phyloP scores from a whole-genome alignment of 2,113 vertebrate genomes.

The Salminus brasiliensis region DNA sequence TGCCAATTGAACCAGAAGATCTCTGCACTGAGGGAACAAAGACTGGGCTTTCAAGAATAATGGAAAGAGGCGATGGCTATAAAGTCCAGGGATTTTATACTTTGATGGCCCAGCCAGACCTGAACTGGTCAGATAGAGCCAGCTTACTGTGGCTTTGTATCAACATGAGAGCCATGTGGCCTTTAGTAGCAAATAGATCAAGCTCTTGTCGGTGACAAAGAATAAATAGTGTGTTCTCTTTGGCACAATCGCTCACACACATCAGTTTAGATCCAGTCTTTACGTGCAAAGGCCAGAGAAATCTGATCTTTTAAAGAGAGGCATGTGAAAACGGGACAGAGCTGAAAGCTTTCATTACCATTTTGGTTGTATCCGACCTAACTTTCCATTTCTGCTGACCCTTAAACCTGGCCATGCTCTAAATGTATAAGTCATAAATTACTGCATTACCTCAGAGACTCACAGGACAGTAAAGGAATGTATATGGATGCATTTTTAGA shows the following conservation, averaged over 20 bases:
- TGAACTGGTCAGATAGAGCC: conserved; percentile 28
- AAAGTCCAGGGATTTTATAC: conserved; percentile 8
- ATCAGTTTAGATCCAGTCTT: conserved; percentile 17
- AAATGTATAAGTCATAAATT: conserved; percentile 52
- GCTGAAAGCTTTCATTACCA: conserved; percentile 38
- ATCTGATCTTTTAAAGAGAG: neutral
- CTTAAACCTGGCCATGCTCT: conserved; percentile 3
- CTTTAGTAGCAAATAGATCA: conserved; percentile 15
- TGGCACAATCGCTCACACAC: neutral
- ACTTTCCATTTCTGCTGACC: conserved; percentile 54
- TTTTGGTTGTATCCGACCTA: conserved; percentile 54
- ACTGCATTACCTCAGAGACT: conserved; percentile 36
- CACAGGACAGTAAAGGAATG: conserved; percentile 30
- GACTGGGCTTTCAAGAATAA: conserved; percentile 41
- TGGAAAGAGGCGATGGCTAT: conserved; percentile 26
- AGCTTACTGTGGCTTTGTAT: conserved; percentile 34
- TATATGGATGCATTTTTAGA: neutral
- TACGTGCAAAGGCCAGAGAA: neutral
- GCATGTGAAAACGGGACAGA: conserved; percentile 28
- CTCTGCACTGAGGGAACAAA: conserved; percentile 55
- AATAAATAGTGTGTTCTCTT: conserved; percentile 3
- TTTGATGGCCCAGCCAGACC: neutral
- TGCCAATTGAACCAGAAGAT: conserved; percentile 52
- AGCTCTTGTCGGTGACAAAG: conserved; percentile 5
- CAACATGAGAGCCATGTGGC: conserved; percentile 22